Percentiles rank a stretch among this genome's conserved stretches.
Evolutionary conservation across 2,888 invertebrate species (phyloP).

Genomic region (Machimus rusticus): DNA sequence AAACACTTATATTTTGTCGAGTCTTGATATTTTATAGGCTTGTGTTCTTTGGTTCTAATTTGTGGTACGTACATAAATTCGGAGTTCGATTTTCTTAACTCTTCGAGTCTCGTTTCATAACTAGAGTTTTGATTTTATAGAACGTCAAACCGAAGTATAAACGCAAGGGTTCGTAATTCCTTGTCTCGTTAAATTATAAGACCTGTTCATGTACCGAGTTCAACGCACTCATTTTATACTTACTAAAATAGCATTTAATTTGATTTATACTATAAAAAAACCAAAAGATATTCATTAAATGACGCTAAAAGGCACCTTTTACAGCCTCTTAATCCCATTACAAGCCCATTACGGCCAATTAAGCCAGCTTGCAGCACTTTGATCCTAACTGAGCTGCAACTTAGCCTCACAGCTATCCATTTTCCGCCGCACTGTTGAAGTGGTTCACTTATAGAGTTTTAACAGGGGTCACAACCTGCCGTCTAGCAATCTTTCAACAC

Average conservation of each 20-base stretch:
- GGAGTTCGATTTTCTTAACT: no score
- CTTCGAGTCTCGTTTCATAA: no score
- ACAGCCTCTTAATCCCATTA: not conserved
- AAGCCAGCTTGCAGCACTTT: not conserved
- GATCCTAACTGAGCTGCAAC: not conserved
- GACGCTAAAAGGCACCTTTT: not conserved
- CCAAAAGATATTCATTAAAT: not conserved
- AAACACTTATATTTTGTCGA: no score
- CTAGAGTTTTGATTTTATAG: no score
- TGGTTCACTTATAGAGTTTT: not conserved
- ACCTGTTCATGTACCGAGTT: not conserved
- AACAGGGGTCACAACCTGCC: not conserved
- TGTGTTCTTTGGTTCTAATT: no score
- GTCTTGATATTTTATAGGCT: no score
- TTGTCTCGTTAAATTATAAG: not conserved
- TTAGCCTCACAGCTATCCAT: not conserved
- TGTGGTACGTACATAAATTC: no score
- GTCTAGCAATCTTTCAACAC: not conserved
- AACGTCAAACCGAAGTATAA: no score
- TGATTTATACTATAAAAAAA: not conserved
- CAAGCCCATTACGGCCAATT: not conserved
- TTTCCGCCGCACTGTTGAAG: not conserved
- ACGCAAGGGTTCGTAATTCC: no score
- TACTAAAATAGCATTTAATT: not conserved
- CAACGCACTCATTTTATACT: not conserved